phyloP scores from a whole-genome alignment of 2,113 vertebrate species.

The Clarias magur region DNA sequence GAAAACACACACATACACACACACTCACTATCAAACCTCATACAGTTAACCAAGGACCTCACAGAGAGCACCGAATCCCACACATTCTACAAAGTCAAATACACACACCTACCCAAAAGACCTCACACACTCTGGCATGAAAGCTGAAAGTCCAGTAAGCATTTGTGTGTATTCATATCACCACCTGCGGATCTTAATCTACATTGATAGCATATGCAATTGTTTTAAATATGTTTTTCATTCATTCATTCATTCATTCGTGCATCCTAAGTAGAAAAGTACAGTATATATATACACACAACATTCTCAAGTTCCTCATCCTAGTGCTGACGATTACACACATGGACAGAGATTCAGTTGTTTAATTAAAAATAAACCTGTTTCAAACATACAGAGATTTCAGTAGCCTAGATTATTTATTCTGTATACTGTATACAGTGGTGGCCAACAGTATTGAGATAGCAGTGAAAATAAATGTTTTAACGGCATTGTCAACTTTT shows the following conservation, averaged over 20 bases:
- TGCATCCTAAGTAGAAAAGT: background rate
- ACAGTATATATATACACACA: background rate
- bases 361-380: background rate
- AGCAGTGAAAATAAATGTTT: too few species aligned
- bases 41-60: slow-evolving; percentile 13
- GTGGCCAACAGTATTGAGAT: too few species aligned
- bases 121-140: background rate
- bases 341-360: background rate
- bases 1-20: background rate
- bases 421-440: too few species aligned
- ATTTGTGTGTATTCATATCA: background rate
- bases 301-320: background rate
- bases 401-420: background rate
- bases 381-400: background rate
- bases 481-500: too few species aligned
- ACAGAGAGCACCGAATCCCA: background rate
- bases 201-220: background rate
- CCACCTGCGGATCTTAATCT: background rate
- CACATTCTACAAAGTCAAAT: background rate
- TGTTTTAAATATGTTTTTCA: background rate
- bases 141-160: background rate
- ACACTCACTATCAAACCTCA: background rate
- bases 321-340: background rate
- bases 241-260: background rate
- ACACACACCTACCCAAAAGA: background rate